Percentiles rank a stretch among this genome's conserved stretches.
phyloP scores from a whole-genome alignment of 2,888 invertebrate genomes.

The Pandemis heparana region DNA sequence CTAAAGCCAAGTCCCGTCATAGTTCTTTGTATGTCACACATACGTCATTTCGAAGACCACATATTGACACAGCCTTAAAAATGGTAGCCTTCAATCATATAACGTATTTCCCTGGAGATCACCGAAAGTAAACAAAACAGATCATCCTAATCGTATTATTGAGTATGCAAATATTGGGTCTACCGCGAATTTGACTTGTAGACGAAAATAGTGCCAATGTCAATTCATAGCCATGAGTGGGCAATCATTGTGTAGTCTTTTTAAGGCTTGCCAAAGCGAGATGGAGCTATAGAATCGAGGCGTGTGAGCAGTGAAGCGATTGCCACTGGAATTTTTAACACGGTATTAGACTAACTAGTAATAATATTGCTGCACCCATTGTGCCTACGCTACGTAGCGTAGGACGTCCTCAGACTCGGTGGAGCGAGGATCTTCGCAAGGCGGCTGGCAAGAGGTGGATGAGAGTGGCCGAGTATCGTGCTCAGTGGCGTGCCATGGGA shows the following conservation, averaged over 20 bases:
- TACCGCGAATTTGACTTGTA: conserved; percentile 17
- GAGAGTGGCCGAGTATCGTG: no score
- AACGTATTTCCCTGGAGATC: background rate
- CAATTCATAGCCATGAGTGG: background rate
- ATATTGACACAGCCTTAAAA: background rate
- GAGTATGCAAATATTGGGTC: conserved; percentile 17
- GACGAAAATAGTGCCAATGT: conserved; percentile 22
- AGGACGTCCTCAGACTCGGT: no score
- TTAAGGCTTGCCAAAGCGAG: background rate
- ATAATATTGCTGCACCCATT: no score
- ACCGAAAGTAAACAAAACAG: conserved; percentile 15
- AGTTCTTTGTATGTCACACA: no score
- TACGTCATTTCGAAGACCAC: background rate
- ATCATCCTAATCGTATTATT: conserved; percentile 10
- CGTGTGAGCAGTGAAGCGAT: background rate
- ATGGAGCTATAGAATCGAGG: background rate
- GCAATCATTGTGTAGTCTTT: background rate
- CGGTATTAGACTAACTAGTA: no score
- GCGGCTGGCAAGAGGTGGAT: no score
- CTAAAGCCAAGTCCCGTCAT: no score
- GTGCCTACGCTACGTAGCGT: no score
- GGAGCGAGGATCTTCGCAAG: no score
- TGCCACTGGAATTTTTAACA: background rate
- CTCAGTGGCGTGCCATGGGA: no score
- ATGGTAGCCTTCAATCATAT: background rate